Conservation (phyloP, 92 coral and sea anemone genomes). For the Anthopleura xanthogrammica region DNA sequence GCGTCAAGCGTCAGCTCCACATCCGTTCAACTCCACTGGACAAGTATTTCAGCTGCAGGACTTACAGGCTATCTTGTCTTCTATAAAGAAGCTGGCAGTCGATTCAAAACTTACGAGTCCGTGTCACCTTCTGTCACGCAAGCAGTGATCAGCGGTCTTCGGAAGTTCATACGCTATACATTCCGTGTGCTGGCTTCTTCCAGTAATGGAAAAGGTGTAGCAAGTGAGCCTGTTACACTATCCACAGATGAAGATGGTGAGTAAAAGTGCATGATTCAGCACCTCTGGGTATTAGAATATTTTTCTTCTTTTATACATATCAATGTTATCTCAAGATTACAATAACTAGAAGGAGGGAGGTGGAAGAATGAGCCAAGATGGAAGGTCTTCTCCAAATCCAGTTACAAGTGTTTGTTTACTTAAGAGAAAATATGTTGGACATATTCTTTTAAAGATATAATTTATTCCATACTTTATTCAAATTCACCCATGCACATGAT, state of each 20-base stretch:
- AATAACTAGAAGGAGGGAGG: too few relatives aligned
- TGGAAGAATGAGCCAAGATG: too few relatives aligned
- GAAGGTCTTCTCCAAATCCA: too few relatives aligned
- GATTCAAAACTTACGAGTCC: constrained; percentile 11
- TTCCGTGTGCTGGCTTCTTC: constrained; percentile 55
- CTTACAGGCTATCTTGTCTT: constrained; percentile 33
- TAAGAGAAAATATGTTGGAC: too few relatives aligned
- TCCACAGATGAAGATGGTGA: constrained; percentile 74
- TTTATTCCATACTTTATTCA: too few relatives aligned
- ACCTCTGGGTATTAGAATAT: too few relatives aligned
- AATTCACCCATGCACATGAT: too few relatives aligned
- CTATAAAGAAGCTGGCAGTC: constrained; percentile 31
- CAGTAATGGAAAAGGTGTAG: constrained; percentile 55
- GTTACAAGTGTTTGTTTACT: too few relatives aligned
- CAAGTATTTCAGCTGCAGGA: constrained; percentile 3
- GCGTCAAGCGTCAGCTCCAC: constrained; percentile 42
- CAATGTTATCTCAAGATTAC: too few relatives aligned
- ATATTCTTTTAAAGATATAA: too few relatives aligned
- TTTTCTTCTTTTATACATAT: too few relatives aligned
- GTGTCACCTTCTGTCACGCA: constrained; percentile 25
- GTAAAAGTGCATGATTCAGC: neutral
- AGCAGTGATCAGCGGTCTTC: constrained; percentile 29
- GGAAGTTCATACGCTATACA: constrained; percentile 43
- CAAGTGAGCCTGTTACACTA: constrained; percentile 43
- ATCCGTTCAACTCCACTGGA: constrained; percentile 38